These are phyloP conservation scores for Meliscaeva auricollis DNA, from an alignment of 2,888 invertebrate species.

Conservation along the genomic window DNA sequence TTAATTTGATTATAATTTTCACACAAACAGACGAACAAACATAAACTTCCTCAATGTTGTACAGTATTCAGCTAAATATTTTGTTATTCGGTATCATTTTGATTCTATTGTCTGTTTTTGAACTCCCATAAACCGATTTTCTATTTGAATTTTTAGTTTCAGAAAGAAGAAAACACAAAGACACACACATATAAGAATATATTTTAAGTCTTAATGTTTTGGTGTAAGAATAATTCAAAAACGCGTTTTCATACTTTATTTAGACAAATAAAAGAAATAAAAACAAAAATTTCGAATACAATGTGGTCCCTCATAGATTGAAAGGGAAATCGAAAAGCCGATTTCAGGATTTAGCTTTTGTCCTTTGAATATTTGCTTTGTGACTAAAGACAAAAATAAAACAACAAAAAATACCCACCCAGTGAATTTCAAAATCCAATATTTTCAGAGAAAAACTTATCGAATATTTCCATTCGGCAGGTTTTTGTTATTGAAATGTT, in stretches of 20 bases:
- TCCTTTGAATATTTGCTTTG: constrained; percentile 39
- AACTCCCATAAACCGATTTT: constrained; percentile 24
- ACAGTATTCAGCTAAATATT: constrained; percentile 64
- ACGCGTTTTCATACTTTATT: constrained; percentile 57
- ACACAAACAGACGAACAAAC: background rate
- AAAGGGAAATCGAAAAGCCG: constrained; percentile 50
- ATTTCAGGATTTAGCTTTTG: constrained; percentile 62
- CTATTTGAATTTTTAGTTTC: background rate
- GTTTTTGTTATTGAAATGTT: constrained; percentile 17
- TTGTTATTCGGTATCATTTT: constrained; percentile 46
- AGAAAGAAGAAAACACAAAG: background rate
- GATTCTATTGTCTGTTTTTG: constrained; percentile 20
- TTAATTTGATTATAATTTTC: background rate
- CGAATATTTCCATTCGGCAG: background rate
- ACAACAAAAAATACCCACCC: constrained; percentile 40
- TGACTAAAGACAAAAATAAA: constrained; percentile 18
- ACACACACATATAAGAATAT: background rate
- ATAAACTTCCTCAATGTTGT: background rate
- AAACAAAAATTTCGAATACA: constrained; percentile 9
- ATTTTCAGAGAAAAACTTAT: background rate
- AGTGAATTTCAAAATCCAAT: constrained; percentile 4
- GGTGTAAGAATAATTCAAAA: background rate
- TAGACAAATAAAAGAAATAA: constrained; percentile 27
- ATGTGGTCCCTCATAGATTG: constrained; percentile 3
- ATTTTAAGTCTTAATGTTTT: background rate